phyloP scores from a whole-genome alignment of 2,113 vertebrate species.

The Nothobranchius furzeri region DNA sequence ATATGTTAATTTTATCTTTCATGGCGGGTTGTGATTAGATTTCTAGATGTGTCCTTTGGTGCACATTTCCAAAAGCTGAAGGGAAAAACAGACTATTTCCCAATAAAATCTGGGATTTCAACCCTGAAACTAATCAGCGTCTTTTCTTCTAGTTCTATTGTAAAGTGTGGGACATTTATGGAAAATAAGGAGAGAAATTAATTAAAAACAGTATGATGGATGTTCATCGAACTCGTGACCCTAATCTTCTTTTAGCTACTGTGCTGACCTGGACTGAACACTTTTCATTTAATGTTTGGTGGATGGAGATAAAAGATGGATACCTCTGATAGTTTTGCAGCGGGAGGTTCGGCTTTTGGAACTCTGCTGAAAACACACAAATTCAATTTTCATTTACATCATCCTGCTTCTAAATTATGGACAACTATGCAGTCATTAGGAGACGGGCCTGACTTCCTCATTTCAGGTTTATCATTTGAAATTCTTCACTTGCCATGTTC shows the following conservation, averaged over 20 bases:
- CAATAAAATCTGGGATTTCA: not conserved
- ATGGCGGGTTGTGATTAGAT: slow-evolving; percentile 25
- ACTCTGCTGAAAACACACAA: not conserved
- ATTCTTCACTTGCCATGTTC: no score
- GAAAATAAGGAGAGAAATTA: not conserved
- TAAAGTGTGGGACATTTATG: not conserved
- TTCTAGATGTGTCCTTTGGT: slow-evolving; percentile 8
- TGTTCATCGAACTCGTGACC: not conserved
- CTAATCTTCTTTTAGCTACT: not conserved
- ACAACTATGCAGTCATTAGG: not conserved
- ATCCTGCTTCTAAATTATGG: not conserved
- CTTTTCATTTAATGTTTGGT: not conserved
- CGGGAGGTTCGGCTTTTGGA: not conserved
- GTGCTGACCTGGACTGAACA: not conserved
- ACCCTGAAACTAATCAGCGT: no score
- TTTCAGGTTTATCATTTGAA: no score
- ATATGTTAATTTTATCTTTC: slow-evolving; percentile 33
- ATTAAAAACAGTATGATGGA: not conserved
- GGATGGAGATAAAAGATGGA: not conserved
- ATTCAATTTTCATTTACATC: not conserved
- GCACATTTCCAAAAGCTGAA: not conserved
- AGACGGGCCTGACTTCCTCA: no score
- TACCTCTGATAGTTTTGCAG: not conserved
- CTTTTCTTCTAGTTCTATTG: not conserved
- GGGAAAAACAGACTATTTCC: not conserved